Conservation (phyloP, 2,888 invertebrate species). For the Sicus ferrugineus region DNA sequence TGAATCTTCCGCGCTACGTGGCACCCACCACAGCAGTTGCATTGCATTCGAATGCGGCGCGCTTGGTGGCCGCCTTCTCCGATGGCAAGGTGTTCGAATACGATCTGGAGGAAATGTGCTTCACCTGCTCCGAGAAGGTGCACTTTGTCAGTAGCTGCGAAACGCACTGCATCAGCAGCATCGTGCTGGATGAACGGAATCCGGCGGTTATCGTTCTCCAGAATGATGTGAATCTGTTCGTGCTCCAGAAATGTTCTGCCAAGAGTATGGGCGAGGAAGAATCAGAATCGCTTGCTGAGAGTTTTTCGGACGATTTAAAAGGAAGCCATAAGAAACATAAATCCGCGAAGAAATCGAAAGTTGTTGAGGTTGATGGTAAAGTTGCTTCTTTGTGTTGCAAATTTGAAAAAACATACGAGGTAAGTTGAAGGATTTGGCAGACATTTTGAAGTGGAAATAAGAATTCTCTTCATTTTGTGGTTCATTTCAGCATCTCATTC, state of each 20-base stretch:
- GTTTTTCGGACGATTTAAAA: constrained; percentile 42
- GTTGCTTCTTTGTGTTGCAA: constrained; percentile 42
- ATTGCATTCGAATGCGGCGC: constrained; percentile 69
- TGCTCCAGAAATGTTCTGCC: constrained; percentile 48
- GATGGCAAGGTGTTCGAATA: constrained; percentile 86
- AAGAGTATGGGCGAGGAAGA: not conserved
- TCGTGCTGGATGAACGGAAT: constrained; percentile 71
- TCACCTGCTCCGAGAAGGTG: constrained; percentile 66
- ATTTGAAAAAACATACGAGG: constrained; percentile 48
- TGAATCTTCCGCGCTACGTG: constrained; percentile 75
- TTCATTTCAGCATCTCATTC: constrained; percentile 73
- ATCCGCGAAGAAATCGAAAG: constrained; percentile 33
- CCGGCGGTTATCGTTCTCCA: constrained; percentile 75
- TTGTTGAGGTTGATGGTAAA: constrained; percentile 33
- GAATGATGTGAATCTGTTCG: constrained; percentile 72
- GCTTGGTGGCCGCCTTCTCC: constrained; percentile 77
- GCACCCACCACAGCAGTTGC: constrained; percentile 77
- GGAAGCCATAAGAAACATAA: constrained; percentile 25
- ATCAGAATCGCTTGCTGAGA: not conserved
- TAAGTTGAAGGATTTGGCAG: constrained; percentile 39
- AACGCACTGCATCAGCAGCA: constrained; percentile 66
- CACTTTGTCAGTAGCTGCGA: constrained; percentile 67
- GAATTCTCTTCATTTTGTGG: constrained; percentile 12
- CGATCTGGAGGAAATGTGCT: constrained; percentile 70
- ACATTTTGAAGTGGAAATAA: not conserved